Percentiles rank a stretch among this genome's conserved stretches.
Conservation (phyloP, 2,797 vertebrate genomes). For the Manis crassicaudata region DNA sequence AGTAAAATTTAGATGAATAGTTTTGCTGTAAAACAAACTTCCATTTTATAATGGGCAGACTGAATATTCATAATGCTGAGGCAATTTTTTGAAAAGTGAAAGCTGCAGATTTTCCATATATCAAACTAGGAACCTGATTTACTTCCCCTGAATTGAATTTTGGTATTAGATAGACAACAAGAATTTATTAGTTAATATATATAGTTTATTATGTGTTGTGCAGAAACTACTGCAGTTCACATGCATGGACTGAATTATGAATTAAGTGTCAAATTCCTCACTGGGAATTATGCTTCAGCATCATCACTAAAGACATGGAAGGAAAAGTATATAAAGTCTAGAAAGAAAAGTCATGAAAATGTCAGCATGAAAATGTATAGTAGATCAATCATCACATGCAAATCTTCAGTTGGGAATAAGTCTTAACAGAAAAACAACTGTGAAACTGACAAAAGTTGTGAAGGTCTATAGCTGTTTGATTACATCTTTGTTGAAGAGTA, state of each 20-base stretch:
- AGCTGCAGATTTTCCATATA: conserved; percentile 11
- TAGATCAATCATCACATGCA: neutral
- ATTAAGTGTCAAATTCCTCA: conserved; percentile 26
- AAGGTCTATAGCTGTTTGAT: conserved; percentile 9
- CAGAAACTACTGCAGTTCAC: conserved; percentile 29
- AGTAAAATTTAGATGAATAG: conserved; percentile 43
- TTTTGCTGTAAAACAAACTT: conserved; percentile 45
- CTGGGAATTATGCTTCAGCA: conserved; percentile 30
- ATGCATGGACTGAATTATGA: conserved; percentile 41
- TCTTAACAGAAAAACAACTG: conserved; percentile 23
- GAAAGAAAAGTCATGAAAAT: conserved; percentile 55
- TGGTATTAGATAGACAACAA: conserved; percentile 28
- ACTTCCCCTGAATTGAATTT: conserved; percentile 5
- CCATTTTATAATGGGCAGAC: neutral
- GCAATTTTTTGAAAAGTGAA: conserved; percentile 41
- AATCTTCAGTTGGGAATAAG: conserved; percentile 58
- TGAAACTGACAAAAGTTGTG: conserved; percentile 53
- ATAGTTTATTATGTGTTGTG: neutral
- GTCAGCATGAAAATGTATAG: conserved; percentile 53
- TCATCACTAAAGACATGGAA: conserved; percentile 47
- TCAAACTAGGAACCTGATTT: conserved; percentile 47
- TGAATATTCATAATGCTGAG: conserved; percentile 8
- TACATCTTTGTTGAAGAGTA: conserved; percentile 64
- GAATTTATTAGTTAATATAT: conserved; percentile 27
- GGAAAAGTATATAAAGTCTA: conserved; percentile 4